Base-by-base conservation (phyloP, 2,888 invertebrate species). In the Danaus chrysippus region DNA sequence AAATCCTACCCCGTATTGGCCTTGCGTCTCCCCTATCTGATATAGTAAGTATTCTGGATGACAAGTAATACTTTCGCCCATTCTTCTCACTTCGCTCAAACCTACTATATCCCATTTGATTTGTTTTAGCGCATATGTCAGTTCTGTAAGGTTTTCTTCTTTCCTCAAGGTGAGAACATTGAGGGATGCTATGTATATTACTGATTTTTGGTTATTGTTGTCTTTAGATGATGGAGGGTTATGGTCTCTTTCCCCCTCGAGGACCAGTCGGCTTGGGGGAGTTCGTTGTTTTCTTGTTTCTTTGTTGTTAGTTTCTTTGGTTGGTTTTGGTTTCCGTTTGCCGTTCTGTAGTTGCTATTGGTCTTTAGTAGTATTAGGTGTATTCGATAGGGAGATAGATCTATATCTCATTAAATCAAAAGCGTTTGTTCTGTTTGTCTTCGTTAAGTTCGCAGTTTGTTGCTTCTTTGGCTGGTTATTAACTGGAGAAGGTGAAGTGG, bases 1-100 rank as follows among this genome's bases (percentile, higher is more conserved):
- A 56, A 73, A 74, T 17, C 72, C 70, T 44, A 71, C 71, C 13
- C 72, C 72, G 67, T 71, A 13, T 0, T 53, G 64, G 9, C 70
- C 71, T 44, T 58, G 68, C 8, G 67, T 71, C 52, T 54, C 59
- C 11, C 72, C 70, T 59, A 66, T 71, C 23, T 71, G 66, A 55
- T 71, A 70, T 59, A 67, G 46, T 10, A 44, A n/a, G 43, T 44
- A 44, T n/a, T 10, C 43, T 10, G 43, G 43, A n/a, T 44, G 43
- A 44, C 12, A 11, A 44, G n/a, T 44, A 44, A 44, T 44, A 5
- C 61, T 66, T 63, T 15, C 34, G 61, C 15, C 67, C 58, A 44
- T 65, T 69, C 66, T 67, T n/a, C n/a, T n/a, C n/a, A n/a, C n/a
- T n/a, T n/a, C n/a, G n/a, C n/a, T n/a, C n/a, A n/a, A n/a, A n/a